phyloP scores from a whole-genome alignment of 2,113 vertebrate genomes.

The Scalopus aquaticus region DNA sequence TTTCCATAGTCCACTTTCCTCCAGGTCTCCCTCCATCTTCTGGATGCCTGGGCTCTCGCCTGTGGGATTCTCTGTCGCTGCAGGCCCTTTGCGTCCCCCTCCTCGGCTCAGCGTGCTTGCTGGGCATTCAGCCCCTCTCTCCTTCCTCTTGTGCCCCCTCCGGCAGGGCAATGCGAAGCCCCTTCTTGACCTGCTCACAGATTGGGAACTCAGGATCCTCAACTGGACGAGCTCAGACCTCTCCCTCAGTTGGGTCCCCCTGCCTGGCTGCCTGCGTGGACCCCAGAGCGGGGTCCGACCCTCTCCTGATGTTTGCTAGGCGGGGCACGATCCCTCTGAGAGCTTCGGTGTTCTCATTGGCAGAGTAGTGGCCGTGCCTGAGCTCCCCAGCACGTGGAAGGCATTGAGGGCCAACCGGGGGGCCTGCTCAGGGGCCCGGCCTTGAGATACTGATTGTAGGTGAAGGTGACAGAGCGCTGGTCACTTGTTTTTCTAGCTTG shows the following conservation, averaged over 20 bases:
- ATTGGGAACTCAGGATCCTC: neutral
- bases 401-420: neutral
- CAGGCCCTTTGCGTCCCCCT: too few species aligned
- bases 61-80: neutral
- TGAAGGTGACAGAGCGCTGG: neutral
- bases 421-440: neutral
- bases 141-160: neutral
- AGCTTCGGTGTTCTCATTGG: neutral
- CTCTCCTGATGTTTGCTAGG: neutral
- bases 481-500: neutral
- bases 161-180: neutral
- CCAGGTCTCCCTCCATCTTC: too few species aligned
- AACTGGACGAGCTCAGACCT: too few species aligned
- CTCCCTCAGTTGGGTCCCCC: neutral
- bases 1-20: neutral
- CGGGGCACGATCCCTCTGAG: neutral
- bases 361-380: neutral
- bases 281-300: neutral
- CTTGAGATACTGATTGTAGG: neutral
- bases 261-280: too few species aligned
- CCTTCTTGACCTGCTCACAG: neutral
- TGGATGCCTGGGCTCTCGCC: neutral
- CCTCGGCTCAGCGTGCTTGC: neutral
- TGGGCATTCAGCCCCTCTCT: neutral
- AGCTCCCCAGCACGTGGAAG: neutral